Evolutionary conservation across 2,797 vertebrate genomes (phyloP).

Genomic region (Microctenopoma stevenorrisi): DNA sequence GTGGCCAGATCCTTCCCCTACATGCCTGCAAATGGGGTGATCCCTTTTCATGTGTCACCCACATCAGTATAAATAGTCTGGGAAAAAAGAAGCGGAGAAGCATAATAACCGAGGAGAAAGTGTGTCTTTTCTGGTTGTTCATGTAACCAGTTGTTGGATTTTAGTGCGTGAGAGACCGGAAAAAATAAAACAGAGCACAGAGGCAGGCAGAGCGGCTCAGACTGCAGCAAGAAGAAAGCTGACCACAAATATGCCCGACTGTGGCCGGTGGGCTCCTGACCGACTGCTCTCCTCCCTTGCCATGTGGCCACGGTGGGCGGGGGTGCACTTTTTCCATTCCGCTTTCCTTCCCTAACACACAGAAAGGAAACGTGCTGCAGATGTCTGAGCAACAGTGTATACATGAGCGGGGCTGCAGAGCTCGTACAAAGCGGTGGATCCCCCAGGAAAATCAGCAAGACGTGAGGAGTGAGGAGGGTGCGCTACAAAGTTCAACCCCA

Average conservation of each 20-base stretch:
- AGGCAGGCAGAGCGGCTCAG: conserved; percentile 53
- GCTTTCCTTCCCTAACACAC: conserved; percentile 76
- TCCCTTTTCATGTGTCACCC: conserved; percentile 63
- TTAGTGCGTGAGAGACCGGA: conserved; percentile 34
- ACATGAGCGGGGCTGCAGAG: conserved; percentile 33
- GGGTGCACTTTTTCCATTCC: conserved; percentile 80
- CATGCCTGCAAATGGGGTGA: conserved; percentile 58
- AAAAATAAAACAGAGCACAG: conserved; percentile 20
- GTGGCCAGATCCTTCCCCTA: conserved; percentile 65
- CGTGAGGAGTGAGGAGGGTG: conserved; percentile 6
- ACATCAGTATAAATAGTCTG: conserved; percentile 70
- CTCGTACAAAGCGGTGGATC: conserved; percentile 26
- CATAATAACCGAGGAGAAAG: conserved; percentile 66
- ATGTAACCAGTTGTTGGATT: conserved; percentile 35
- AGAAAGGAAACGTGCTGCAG: conserved; percentile 80
- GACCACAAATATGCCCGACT: conserved; percentile 86
- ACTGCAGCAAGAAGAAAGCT: conserved; percentile 69
- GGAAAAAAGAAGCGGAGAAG: conserved; percentile 34
- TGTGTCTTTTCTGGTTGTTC: conserved; percentile 56
- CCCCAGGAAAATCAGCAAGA: conserved; percentile 22
- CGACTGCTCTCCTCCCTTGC: conserved; percentile 80
- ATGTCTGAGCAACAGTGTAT: conserved; percentile 73
- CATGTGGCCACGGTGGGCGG: conserved; percentile 75
- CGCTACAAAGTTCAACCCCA: conserved; percentile 1
- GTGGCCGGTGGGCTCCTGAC: conserved; percentile 83